These are phyloP conservation scores for Strix uralensis DNA, from an alignment of 2,113 vertebrate genomes.

Conservation along the genomic window DNA sequence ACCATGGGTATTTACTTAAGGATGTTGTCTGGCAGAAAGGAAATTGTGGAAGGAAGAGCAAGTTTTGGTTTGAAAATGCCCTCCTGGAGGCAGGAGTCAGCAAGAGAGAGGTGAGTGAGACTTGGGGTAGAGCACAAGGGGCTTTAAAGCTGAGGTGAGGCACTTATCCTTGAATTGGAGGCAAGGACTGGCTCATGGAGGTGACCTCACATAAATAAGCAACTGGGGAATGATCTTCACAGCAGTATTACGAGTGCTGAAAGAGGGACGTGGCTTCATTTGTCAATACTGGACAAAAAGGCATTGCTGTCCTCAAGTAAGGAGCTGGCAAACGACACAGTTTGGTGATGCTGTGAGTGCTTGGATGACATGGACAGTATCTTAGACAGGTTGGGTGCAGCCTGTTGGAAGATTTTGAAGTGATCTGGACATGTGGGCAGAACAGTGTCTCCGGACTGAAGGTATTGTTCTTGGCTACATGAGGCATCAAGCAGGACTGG, in stretches of 20 bases:
- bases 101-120: background rate
- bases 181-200: background rate
- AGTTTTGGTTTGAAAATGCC: background rate
- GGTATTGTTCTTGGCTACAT: rapidly evolving
- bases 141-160: background rate
- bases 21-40: background rate
- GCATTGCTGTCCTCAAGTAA: background rate
- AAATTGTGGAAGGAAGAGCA: background rate
- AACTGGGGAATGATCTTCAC: background rate
- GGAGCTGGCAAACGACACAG: background rate
- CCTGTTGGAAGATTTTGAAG: background rate
- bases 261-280: rapidly evolving
- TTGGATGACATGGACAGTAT: rapidly evolving
- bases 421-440: rapidly evolving
- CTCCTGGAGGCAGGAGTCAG: background rate
- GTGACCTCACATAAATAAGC: background rate
- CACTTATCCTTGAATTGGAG: background rate
- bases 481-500: background rate
- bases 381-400: background rate
- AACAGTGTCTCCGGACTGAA: background rate
- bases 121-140: background rate
- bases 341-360: background rate
- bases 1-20: background rate
- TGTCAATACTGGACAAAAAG: background rate
- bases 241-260: background rate